Evolutionary conservation across 2,113 vertebrate species (phyloP).

Genomic region (Pangasianodon gigas): DNA sequence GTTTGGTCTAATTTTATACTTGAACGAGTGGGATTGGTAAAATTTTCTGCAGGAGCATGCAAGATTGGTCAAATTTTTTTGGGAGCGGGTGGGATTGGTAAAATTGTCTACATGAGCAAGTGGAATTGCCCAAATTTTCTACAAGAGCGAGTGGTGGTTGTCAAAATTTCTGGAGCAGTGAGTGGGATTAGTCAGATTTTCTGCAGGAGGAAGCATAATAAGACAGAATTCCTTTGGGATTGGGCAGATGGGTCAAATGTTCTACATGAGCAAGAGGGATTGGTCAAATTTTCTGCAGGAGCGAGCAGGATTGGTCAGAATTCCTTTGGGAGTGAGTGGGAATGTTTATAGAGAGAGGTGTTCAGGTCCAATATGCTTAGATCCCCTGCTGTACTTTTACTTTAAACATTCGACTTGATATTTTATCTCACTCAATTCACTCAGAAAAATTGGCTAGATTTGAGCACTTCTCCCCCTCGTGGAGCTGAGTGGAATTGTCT

Average conservation of each 20-base stretch:
- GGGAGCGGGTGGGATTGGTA: background rate
- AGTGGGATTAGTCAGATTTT: background rate
- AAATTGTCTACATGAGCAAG: no score
- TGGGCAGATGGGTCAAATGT: background rate
- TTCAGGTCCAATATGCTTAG: background rate
- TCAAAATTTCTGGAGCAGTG: background rate
- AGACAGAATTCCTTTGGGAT: background rate
- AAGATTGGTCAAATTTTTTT: background rate
- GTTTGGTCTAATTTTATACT: background rate
- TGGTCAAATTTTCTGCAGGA: background rate
- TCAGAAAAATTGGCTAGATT: background rate
- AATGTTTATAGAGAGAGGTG: background rate
- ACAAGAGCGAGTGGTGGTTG: no score
- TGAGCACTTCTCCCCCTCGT: constrained; percentile 61
- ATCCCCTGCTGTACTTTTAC: background rate
- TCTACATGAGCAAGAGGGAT: background rate
- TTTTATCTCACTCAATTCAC: background rate
- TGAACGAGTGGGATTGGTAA: background rate
- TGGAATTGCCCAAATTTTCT: no score
- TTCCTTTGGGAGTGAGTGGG: background rate
- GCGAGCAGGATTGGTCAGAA: background rate
- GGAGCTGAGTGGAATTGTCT: constrained; percentile 49
- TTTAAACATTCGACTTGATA: background rate
- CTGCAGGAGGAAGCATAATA: background rate
- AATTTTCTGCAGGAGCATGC: background rate